A percentile compares a stretch with the other conserved stretches of the same genome.
Evolutionary conservation across 2,797 vertebrate genomes (phyloP).

Genomic region (Neosilurus mollespiculum): DNA sequence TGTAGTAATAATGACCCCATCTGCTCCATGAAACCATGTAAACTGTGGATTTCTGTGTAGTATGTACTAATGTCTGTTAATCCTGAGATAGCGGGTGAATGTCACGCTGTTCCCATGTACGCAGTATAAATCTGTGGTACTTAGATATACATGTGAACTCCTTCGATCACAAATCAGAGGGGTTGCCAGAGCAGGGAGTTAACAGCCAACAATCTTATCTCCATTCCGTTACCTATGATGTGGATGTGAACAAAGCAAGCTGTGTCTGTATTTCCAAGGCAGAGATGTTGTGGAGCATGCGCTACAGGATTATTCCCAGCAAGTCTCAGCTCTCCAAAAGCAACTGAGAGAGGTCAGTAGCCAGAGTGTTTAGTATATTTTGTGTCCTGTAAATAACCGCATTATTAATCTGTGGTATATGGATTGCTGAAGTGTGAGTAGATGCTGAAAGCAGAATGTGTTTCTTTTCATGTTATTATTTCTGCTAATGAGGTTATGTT

Average conservation of each 20-base stretch:
- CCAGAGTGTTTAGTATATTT: not conserved
- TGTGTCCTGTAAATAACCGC: not conserved
- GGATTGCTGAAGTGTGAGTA: not conserved
- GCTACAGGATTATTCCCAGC: slow-evolving; percentile 66
- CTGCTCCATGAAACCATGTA: too few species aligned
- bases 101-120: too few species aligned
- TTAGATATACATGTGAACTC: not conserved
- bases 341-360: slow-evolving; percentile 66
- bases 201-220: slow-evolving; percentile 46
- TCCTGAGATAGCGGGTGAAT: too few species aligned
- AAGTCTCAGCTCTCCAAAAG: slow-evolving; percentile 68
- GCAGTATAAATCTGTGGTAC: too few species aligned
- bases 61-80: too few species aligned
- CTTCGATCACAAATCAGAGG: slow-evolving; percentile 52
- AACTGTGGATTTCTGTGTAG: too few species aligned
- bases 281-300: slow-evolving; percentile 61
- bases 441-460: not conserved
- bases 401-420: not conserved
- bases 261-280: slow-evolving; percentile 38
- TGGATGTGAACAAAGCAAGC: slow-evolving; percentile 52
- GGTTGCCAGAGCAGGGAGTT: slow-evolving; percentile 47
- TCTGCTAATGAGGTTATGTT: too few species aligned
- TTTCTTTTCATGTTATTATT: not conserved
- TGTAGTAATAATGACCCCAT: too few species aligned
- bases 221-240: slow-evolving; percentile 56